phyloP scores from a whole-genome alignment of 1,140 invertebrate species.

The Tenebrio molitor region DNA sequence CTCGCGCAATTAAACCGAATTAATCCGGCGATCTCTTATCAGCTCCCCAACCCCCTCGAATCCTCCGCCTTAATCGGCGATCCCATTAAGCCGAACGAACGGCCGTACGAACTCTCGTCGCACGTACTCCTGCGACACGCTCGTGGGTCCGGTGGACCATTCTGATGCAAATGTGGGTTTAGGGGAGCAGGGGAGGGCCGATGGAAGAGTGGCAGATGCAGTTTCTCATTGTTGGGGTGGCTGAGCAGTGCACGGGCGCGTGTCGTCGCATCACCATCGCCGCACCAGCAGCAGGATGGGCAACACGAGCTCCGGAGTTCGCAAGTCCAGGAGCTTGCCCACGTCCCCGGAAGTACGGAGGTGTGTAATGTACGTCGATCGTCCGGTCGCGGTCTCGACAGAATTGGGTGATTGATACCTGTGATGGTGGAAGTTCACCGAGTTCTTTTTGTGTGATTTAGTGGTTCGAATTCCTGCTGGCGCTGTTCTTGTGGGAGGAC shows the following conservation, averaged over 20 bases:
- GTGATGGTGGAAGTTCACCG: too few relatives aligned
- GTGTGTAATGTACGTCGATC: conserved; percentile 61
- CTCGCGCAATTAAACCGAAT: conserved; percentile 1
- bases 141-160: conserved; percentile 48
- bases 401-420: neutral
- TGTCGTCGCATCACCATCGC: conserved; percentile 13
- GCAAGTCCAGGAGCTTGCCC: conserved; percentile 75
- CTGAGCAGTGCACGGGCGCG: conserved; percentile 42
- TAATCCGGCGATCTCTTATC: conserved; percentile 17
- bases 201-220: conserved; percentile 57
- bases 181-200: conserved; percentile 38
- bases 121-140: neutral
- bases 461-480: too few relatives aligned
- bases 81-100: neutral
- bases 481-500: too few relatives aligned
- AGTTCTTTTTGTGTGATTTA: too few relatives aligned
- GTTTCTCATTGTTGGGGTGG: conserved; percentile 56
- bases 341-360: conserved; percentile 77
- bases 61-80: neutral
- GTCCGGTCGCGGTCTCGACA: neutral
- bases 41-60: neutral
- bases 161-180: conserved; percentile 57
- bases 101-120: neutral
- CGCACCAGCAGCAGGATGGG: too few relatives aligned
- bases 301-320: conserved; percentile 69